Percentiles rank a stretch among this genome's conserved stretches.
phyloP scores from a whole-genome alignment of 2,888 invertebrate species.

The Oegoconia quadripuncta region DNA sequence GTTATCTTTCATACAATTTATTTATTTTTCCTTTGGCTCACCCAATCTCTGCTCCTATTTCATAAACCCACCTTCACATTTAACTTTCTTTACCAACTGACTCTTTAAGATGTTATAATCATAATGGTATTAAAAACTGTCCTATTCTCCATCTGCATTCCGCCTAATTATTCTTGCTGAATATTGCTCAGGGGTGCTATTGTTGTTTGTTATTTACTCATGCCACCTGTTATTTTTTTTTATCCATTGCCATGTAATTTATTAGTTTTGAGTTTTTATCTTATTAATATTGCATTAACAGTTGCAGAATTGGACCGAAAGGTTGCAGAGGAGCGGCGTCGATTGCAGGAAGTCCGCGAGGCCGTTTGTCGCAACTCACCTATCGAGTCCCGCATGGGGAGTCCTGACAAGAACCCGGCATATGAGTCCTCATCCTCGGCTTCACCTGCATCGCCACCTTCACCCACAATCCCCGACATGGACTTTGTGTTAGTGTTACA shows the following conservation, averaged over 20 bases:
- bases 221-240: too few relatives aligned
- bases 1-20: too few relatives aligned
- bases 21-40: too few relatives aligned
- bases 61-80: too few relatives aligned
- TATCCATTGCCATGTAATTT: background rate
- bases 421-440: background rate
- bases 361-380: constrained; percentile 48
- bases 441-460: constrained; percentile 10
- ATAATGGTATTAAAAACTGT: too few relatives aligned
- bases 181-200: too few relatives aligned
- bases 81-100: too few relatives aligned
- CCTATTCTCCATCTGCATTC: background rate
- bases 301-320: constrained; percentile 64
- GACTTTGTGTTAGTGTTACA: constrained; percentile 31
- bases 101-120: too few relatives aligned
- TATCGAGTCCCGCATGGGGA: constrained; percentile 24
- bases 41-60: too few relatives aligned
- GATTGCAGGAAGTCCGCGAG: constrained; percentile 59
- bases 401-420: background rate
- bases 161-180: too few relatives aligned
- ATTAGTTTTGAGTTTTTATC: background rate
- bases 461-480: background rate
- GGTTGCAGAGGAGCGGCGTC: constrained; percentile 56
- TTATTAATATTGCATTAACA: constrained; percentile 17
- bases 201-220: too few relatives aligned